Percentiles rank a stretch among this genome's conserved stretches.
phyloP scores from a whole-genome alignment of 53 echinoderm and acorn worm species.

The Antedon mediterranea region DNA sequence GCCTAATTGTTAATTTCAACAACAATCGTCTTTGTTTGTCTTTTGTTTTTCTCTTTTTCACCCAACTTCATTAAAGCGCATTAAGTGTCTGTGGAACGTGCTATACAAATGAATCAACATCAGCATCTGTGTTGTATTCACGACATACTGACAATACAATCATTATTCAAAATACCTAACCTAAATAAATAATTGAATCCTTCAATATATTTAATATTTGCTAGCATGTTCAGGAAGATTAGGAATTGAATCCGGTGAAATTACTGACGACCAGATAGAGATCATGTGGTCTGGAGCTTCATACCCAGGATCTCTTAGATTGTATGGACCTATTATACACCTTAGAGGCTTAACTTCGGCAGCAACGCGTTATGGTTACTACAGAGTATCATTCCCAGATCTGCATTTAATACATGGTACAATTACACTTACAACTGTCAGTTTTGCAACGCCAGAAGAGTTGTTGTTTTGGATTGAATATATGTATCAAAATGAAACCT shows the following conservation, averaged over 20 bases:
- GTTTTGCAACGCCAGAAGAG: neutral
- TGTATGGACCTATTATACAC: neutral
- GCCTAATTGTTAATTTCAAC: too few relatives aligned
- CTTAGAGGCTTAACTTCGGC: neutral
- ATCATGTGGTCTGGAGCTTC: neutral
- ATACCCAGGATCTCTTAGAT: neutral
- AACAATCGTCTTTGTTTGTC: too few relatives aligned
- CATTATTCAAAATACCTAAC: too few relatives aligned
- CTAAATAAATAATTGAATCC: too few relatives aligned
- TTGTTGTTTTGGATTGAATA: neutral
- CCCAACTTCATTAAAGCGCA: too few relatives aligned
- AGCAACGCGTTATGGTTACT: neutral
- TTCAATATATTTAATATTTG: neutral
- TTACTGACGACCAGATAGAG: constrained; percentile 27
- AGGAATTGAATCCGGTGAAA: constrained; percentile 59
- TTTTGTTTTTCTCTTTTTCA: too few relatives aligned
- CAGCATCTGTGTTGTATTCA: too few relatives aligned
- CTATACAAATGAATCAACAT: too few relatives aligned
- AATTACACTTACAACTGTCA: neutral
- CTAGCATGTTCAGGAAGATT: constrained; percentile 51
- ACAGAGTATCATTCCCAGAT: neutral
- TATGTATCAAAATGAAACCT: neutral
- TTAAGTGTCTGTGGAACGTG: too few relatives aligned
- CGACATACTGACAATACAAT: too few relatives aligned
- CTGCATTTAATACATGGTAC: neutral